Evolutionary conservation across 2,888 invertebrate genomes (phyloP).

Genomic region (Pterostichus madidus): DNA sequence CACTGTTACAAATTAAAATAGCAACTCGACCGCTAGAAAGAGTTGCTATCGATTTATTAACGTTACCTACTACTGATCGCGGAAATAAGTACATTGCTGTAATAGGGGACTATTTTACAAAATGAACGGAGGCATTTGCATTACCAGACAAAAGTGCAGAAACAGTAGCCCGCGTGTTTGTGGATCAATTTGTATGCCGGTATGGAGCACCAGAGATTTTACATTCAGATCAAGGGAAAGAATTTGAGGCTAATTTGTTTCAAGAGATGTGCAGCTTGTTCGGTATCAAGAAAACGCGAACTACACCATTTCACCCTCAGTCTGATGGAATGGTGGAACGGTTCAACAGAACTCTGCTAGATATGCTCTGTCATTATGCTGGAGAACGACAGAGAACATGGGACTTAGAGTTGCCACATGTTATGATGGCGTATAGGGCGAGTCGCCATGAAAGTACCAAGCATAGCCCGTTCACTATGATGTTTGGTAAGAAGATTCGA

Average conservation of each 20-base stretch:
- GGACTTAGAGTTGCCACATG: too few relatives aligned
- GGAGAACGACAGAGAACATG: too few relatives aligned
- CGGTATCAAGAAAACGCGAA: conserved; percentile 68
- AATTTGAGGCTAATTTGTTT: conserved; percentile 69
- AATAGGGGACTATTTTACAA: conserved; percentile 64
- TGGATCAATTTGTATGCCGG: conserved; percentile 67
- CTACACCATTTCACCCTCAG: conserved; percentile 69
- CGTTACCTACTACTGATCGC: not conserved
- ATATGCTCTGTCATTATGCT: too few relatives aligned
- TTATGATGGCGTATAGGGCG: too few relatives aligned
- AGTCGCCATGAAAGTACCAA: too few relatives aligned
- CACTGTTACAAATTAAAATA: not conserved
- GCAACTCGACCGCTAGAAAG: not conserved
- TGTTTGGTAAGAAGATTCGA: too few relatives aligned
- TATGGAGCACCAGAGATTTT: conserved; percentile 66
- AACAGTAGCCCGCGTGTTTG: conserved; percentile 69
- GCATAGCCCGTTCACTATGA: too few relatives aligned
- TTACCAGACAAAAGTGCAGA: conserved; percentile 68
- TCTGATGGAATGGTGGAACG: too few relatives aligned
- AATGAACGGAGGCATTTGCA: conserved; percentile 68
- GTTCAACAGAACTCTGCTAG: too few relatives aligned
- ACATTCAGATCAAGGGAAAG: conserved; percentile 69
- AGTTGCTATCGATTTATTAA: conserved; percentile 17
- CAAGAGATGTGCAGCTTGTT: conserved; percentile 63
- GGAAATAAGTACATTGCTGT: conserved; percentile 45